Evolutionary conservation across 2,113 vertebrate species (phyloP).

Genomic region (Tragelaphus strepsiceros): DNA sequence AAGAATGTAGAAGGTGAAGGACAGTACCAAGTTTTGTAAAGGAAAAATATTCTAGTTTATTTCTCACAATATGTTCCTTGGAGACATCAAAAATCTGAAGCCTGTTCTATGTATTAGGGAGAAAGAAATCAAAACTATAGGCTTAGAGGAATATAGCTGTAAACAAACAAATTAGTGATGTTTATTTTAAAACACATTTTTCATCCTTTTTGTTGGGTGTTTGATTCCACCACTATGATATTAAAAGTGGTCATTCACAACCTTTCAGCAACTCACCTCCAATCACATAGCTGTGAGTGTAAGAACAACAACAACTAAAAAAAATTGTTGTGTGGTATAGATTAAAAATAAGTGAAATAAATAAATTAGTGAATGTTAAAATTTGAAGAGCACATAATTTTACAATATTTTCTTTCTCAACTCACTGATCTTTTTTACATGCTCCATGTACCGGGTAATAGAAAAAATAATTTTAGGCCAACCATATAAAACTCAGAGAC

Average conservation of each 20-base stretch:
- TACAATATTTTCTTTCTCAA: background rate
- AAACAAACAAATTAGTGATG: conserved; percentile 42
- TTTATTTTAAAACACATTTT: conserved; percentile 37
- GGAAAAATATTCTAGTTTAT: conserved; percentile 11
- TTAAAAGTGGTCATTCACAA: background rate
- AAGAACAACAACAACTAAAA: background rate
- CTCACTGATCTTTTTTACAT: background rate
- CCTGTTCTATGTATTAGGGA: conserved; percentile 19
- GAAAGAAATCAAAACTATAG: background rate
- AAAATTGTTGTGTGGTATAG: background rate
- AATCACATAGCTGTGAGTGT: background rate
- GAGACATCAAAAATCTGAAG: conserved; percentile 18
- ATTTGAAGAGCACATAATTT: background rate
- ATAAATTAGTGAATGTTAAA: background rate
- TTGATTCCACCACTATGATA: background rate
- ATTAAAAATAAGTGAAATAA: background rate
- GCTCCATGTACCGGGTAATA: background rate
- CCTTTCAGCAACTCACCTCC: background rate
- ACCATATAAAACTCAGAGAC: background rate
- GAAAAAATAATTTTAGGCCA: background rate
- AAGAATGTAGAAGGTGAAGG: conserved; percentile 60
- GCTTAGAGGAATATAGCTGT: background rate
- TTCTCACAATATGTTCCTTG: background rate
- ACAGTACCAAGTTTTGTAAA: conserved; percentile 49
- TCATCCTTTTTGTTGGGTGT: background rate